Percentiles rank a stretch among this genome's conserved stretches.
Evolutionary conservation across 2,888 invertebrate species (phyloP).

Genomic region (Pterostichus madidus): DNA sequence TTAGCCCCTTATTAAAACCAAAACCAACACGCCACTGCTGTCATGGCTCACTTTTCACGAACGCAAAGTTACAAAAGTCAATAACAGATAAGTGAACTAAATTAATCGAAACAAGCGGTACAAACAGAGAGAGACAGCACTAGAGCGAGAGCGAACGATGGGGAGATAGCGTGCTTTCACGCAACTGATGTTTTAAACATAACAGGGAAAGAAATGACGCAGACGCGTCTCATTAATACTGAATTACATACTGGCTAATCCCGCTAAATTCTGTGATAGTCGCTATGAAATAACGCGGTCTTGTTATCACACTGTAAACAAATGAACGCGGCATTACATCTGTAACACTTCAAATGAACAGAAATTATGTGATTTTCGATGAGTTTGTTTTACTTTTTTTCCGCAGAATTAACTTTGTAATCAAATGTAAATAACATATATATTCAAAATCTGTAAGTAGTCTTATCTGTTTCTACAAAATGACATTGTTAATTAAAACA

Average conservation of each 20-base stretch:
- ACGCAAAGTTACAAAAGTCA: slow-evolving; percentile 64
- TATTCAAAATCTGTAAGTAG: not conserved
- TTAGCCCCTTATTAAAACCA: slow-evolving; percentile 46
- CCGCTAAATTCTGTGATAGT: slow-evolving; percentile 50
- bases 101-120: slow-evolving; percentile 64
- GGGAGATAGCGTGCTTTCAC: slow-evolving; percentile 20
- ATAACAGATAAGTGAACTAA: slow-evolving; percentile 66
- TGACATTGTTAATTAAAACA: too few relatives aligned
- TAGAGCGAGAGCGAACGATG: slow-evolving; percentile 14
- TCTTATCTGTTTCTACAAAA: not conserved
- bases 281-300: slow-evolving; percentile 29
- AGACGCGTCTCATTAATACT: slow-evolving; percentile 51
- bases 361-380: slow-evolving; percentile 13
- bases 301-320: slow-evolving; percentile 40
- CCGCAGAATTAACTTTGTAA: slow-evolving; percentile 23
- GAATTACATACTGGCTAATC: slow-evolving; percentile 51
- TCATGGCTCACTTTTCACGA: slow-evolving; percentile 57
- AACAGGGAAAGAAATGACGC: slow-evolving; percentile 56
- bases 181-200: slow-evolving; percentile 46
- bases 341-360: slow-evolving; percentile 34
- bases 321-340: slow-evolving; percentile 47
- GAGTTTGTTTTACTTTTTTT: slow-evolving; percentile 22
- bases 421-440: slow-evolving; percentile 2
- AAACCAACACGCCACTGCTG: slow-evolving; percentile 50
- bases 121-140: not conserved